These are phyloP conservation scores for Drosophila leontia DNA, from an alignment of 1,140 invertebrate genomes.

Conservation along the genomic window DNA sequence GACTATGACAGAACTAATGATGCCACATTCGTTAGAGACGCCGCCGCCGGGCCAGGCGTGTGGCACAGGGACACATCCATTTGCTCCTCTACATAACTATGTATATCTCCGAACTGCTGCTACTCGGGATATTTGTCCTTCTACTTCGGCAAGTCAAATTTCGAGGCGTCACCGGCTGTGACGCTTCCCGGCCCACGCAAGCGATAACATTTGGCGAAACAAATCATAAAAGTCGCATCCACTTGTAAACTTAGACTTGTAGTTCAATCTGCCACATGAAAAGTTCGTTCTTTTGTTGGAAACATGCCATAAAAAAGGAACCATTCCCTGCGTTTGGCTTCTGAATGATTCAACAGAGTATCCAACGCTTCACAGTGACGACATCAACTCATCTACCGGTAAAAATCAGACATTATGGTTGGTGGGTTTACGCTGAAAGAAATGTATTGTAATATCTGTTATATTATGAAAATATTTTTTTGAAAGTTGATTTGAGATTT, in stretches of 20 bases:
- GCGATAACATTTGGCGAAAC: slow-evolving; percentile 17
- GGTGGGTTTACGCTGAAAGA: not conserved
- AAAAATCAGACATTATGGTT: slow-evolving; percentile 28
- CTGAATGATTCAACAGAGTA: slow-evolving; percentile 63
- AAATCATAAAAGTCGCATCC: slow-evolving; percentile 24
- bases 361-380: slow-evolving; percentile 56
- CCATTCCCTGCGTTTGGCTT: slow-evolving; percentile 15
- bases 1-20: slow-evolving; percentile 72
- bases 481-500: not conserved
- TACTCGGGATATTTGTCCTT: not conserved
- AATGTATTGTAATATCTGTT: not conserved
- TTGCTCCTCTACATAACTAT: slow-evolving; percentile 4
- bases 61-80: slow-evolving; percentile 18
- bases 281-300: slow-evolving; percentile 42
- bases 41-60: slow-evolving; percentile 25
- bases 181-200: slow-evolving; percentile 16
- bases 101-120: slow-evolving; percentile 2
- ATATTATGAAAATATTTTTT: not conserved
- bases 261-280: slow-evolving; percentile 41
- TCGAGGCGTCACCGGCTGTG: slow-evolving; percentile 27
- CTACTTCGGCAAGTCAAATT: not conserved
- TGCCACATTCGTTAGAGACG: slow-evolving; percentile 62
- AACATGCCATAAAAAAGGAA: slow-evolving; percentile 41
- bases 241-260: slow-evolving; percentile 31
- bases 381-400: slow-evolving; percentile 54